Evolutionary conservation across 1,140 invertebrate species (phyloP), one percentile per base, ranked within the genome.

Genomic region (Agrilus planipennis): DNA sequence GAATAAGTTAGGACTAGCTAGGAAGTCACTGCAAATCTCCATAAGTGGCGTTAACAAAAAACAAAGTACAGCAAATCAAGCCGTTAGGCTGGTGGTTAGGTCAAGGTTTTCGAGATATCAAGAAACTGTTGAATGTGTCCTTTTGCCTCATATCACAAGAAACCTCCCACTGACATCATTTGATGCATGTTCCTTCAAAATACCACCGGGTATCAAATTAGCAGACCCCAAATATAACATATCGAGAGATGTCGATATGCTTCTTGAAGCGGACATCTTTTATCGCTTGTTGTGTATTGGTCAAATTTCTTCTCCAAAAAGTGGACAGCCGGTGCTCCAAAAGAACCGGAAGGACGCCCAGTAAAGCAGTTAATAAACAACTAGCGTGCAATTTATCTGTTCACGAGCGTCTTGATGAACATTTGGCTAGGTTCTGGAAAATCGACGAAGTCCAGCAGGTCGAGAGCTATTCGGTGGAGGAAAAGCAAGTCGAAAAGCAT

Each of bases 241-340:
- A 12, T 36, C 36, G 12, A 5, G 29, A 15, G 46, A 17, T 41
- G 44, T 4, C n/a, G n/a, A n/a, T n/a, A n/a, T n/a, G n/a, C n/a
- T n/a, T n/a, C n/a, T n/a, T n/a, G n/a, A n/a, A n/a, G 46, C 35
- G 5, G 44, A 44, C 12, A 39, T 46, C 15, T 49, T 49, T 21
- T 41, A 37, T 5, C 31, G 47, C 10, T 16, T 51, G 18, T 22
- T 51, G 22, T 49, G 49, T 34, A 32, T 47, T 2, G 44, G 40
- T 4, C 47, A 49, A 39, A 43, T 44, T 6, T 19, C 34, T 30
- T n/a, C 4, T 54, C 49, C n/a, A 15, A 38, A 2, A 57, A 49
- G 2, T 57, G 54, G 0, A 59, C 29, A 20, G 34, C 41, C 3
- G 25, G 17, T 12, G 14, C 9, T 12, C 22, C 17, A 23, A 21